A percentile compares a stretch with the other conserved stretches of the same genome.
phyloP scores from a whole-genome alignment of 2,888 invertebrate genomes.

The Allacma fusca region DNA sequence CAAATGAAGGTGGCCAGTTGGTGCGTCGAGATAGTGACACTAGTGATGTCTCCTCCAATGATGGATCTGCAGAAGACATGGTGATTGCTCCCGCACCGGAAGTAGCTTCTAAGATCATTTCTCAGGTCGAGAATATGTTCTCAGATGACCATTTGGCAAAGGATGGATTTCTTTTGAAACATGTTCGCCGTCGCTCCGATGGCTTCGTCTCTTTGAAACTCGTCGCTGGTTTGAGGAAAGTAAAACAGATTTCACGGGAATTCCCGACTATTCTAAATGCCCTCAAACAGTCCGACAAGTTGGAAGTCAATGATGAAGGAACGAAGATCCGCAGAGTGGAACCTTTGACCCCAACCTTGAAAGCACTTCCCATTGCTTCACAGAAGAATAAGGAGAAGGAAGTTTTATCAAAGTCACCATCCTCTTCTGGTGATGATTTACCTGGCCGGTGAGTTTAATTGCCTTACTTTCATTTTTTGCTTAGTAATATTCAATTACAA shows the following conservation, averaged over 20 bases:
- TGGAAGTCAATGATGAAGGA: constrained; percentile 89
- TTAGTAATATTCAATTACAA: neutral
- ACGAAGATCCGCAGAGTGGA: constrained; percentile 87
- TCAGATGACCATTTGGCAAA: constrained; percentile 94
- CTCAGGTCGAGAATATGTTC: constrained; percentile 94
- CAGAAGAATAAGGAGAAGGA: constrained; percentile 56
- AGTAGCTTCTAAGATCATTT: constrained; percentile 78
- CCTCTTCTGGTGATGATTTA: constrained; percentile 45
- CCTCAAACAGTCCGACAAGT: constrained; percentile 75
- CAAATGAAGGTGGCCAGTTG: constrained; percentile 9
- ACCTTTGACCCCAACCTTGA: constrained; percentile 87
- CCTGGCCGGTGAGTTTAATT: constrained; percentile 37
- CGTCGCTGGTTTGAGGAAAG: constrained; percentile 93
- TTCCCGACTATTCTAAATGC: constrained; percentile 92
- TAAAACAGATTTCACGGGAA: constrained; percentile 92
- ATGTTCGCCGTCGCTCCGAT: constrained; percentile 92
- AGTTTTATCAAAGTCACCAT: constrained; percentile 42
- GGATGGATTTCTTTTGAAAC: constrained; percentile 93
- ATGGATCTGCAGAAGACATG: constrained; percentile 42
- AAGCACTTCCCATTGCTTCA: constrained; percentile 72
- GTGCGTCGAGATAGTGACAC: constrained; percentile 51
- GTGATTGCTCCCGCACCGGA: constrained; percentile 65
- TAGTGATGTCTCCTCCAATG: constrained; percentile 48
- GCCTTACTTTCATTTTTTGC: constrained; percentile 3
- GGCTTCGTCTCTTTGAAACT: constrained; percentile 94